Percentiles rank a stretch among this genome's conserved stretches.
Evolutionary conservation across 2,113 vertebrate species (phyloP).

Genomic region (Pungitius pungitius): DNA sequence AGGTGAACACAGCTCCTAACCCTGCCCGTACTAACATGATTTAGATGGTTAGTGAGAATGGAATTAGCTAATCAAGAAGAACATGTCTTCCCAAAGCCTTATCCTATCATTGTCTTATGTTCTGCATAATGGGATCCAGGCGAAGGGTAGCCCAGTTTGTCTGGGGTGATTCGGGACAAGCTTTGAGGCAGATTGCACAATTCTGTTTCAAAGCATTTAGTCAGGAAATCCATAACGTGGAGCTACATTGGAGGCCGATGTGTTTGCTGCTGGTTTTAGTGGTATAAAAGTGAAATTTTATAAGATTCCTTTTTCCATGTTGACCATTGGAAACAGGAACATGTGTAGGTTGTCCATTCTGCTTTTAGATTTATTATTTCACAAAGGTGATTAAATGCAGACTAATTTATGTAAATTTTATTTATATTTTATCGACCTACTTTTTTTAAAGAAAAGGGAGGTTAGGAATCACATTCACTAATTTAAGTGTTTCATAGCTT

Average conservation of each 20-base stretch:
- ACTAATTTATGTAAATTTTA: not conserved
- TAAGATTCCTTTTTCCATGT: not conserved
- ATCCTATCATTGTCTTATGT: conserved; percentile 75
- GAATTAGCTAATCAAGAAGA: conserved; percentile 75
- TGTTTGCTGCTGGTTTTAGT: not conserved
- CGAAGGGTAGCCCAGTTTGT: conserved; percentile 49
- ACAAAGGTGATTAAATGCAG: not conserved
- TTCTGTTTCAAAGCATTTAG: not conserved
- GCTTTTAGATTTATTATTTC: not conserved
- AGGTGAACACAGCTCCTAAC: conserved; percentile 27
- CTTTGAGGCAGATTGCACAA: not conserved
- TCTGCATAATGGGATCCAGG: conserved; percentile 70
- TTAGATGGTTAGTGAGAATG: conserved; percentile 72
- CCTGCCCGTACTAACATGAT: conserved; percentile 66
- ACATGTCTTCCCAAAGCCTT: conserved; percentile 75
- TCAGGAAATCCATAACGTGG: not conserved
- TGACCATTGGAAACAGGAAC: not conserved
- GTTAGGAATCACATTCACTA: not conserved
- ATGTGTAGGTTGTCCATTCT: not conserved
- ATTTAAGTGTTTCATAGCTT: not conserved
- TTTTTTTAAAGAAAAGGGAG: not conserved
- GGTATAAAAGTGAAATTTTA: not conserved
- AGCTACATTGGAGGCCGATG: not conserved
- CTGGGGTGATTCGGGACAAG: conserved; percentile 42
- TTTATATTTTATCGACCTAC: not conserved